A percentile compares a stretch with the other conserved stretches of the same genome.
These are phyloP conservation scores for Excalfactoria chinensis DNA, from an alignment of 2,113 vertebrate species.

Conservation along the genomic window DNA sequence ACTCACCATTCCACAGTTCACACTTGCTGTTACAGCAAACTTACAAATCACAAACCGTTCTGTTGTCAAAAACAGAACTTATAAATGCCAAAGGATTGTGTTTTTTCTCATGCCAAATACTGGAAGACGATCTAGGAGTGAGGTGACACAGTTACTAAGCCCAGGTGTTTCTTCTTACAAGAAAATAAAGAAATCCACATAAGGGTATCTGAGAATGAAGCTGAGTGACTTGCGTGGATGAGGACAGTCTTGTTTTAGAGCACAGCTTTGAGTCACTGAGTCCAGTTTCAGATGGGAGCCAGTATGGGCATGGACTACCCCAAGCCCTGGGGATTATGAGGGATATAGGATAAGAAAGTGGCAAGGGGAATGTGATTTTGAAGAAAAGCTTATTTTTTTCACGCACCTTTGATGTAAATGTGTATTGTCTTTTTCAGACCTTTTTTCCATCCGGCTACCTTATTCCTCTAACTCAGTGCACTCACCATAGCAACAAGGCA, in stretches of 20 bases:
- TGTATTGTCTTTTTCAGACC: conserved; percentile 73
- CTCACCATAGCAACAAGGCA: conserved; percentile 73
- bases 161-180: not conserved
- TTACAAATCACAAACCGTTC: not conserved
- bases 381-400: not conserved
- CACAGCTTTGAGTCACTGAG: not conserved
- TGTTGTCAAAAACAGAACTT: not conserved
- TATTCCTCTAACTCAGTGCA: conserved; percentile 89
- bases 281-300: not conserved
- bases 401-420: not conserved
- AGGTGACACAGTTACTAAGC: not conserved
- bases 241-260: not conserved
- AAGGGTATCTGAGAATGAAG: not conserved
- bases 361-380: not conserved
- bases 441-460: conserved; percentile 90
- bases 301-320: not conserved
- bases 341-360: not conserved
- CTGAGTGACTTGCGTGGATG: not conserved
- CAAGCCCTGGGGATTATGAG: not conserved
- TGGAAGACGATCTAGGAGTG: no score
- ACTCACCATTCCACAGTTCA: not conserved
- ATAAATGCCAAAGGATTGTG: not conserved
- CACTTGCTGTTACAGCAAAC: not conserved
- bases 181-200: not conserved
- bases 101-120: no score